These are phyloP conservation scores for Drosophila maculinotata DNA, from an alignment of 2,888 invertebrate genomes.

Conservation along the genomic window DNA sequence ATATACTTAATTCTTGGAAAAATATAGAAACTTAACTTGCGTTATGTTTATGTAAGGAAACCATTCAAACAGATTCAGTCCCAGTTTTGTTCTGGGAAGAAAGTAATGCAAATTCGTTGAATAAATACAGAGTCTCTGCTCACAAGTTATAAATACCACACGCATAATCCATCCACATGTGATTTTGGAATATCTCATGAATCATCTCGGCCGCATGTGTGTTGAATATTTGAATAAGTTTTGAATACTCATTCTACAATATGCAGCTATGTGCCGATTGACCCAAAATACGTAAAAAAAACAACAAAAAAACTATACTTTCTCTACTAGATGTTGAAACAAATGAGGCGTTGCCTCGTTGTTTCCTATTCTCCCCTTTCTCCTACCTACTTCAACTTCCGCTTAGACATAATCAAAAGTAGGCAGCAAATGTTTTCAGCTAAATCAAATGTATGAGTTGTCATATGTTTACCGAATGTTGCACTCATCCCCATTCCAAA, in stretches of 20 bases:
- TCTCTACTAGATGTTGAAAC: conserved; percentile 39
- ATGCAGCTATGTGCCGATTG: conserved; percentile 18
- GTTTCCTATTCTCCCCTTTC: background rate
- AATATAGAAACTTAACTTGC: background rate
- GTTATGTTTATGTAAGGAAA: conserved; percentile 10
- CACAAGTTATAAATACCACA: conserved; percentile 46
- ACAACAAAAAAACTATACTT: conserved; percentile 19
- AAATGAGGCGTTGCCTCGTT: conserved; percentile 33
- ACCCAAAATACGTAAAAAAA: conserved; percentile 13
- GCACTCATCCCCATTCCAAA: conserved; percentile 1
- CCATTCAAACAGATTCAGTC: conserved; percentile 2
- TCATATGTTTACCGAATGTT: conserved; percentile 35
- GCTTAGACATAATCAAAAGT: conserved; percentile 28
- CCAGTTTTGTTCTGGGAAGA: conserved; percentile 1
- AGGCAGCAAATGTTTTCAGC: conserved; percentile 41
- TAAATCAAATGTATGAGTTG: conserved; percentile 58
- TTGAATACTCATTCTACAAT: conserved; percentile 25
- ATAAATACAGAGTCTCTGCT: conserved; percentile 14
- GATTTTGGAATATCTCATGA: conserved; percentile 54
- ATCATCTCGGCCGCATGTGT: conserved; percentile 36
- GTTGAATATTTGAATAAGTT: conserved; percentile 32
- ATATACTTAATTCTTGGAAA: background rate
- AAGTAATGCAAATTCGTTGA: conserved; percentile 14
- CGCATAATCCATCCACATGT: conserved; percentile 47
- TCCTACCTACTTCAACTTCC: conserved; percentile 26